Evolutionary conservation across 1,140 invertebrate species (phyloP).

Genomic region (Microplitis mediator): DNA sequence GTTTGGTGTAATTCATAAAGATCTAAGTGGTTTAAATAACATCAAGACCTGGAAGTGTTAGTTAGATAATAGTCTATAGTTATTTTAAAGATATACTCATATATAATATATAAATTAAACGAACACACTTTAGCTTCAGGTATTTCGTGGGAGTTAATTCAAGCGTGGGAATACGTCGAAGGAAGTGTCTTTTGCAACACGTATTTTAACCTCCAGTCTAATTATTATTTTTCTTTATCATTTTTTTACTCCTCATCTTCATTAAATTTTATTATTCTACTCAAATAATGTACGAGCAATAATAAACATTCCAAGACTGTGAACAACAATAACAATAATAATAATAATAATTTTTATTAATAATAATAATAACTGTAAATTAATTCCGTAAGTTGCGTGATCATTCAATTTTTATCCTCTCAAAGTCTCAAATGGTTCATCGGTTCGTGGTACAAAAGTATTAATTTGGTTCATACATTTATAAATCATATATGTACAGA

Average conservation of each 20-base stretch:
- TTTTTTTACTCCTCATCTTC: neutral
- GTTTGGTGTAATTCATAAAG: too few species aligned
- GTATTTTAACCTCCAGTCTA: neutral
- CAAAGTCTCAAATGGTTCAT: too few species aligned
- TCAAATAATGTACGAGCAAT: too few species aligned
- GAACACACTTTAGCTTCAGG: neutral
- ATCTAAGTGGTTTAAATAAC: too few species aligned
- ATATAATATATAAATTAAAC: neutral
- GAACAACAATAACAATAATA: too few species aligned
- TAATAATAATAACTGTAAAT: too few species aligned
- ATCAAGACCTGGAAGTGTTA: too few species aligned
- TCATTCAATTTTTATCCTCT: too few species aligned
- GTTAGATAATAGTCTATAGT: neutral
- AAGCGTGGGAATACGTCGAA: constrained; percentile 2
- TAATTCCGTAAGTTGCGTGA: too few species aligned
- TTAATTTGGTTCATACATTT: neutral
- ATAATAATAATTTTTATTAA: too few species aligned
- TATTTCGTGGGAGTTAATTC: neutral
- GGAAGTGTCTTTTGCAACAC: neutral
- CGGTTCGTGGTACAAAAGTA: neutral
- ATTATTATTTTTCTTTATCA: neutral
- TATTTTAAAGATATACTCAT: neutral
- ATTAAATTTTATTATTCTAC: neutral
- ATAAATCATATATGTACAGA: neutral
- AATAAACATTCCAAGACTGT: too few species aligned